Evolutionary conservation across 2,888 invertebrate genomes (phyloP).

Genomic region (Opisthograptis luteolata): DNA sequence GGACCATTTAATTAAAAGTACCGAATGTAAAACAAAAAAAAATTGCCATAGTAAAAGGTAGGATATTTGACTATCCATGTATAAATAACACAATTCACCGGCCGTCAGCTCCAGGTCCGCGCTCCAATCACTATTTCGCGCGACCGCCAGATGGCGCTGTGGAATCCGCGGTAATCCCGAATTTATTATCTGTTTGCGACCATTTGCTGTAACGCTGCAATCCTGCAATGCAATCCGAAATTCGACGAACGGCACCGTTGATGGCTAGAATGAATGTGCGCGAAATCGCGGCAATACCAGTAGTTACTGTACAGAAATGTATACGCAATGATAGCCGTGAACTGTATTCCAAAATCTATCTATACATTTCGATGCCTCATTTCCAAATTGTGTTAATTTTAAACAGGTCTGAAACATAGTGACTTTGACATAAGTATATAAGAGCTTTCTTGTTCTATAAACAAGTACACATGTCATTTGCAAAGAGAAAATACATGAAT

Average conservation of each 20-base stretch:
- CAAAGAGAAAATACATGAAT: no score
- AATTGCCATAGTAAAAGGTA: neutral
- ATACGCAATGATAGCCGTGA: no score
- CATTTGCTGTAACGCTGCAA: constrained; percentile 49
- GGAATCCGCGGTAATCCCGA: constrained; percentile 70
- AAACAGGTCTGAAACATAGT: no score
- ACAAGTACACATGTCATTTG: no score
- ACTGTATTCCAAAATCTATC: no score
- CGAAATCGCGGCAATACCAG: constrained; percentile 52
- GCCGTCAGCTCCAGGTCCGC: constrained; percentile 44
- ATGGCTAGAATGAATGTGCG: constrained; percentile 54
- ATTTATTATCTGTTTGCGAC: constrained; percentile 78
- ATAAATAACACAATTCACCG: constrained; percentile 50
- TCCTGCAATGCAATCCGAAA: constrained; percentile 51
- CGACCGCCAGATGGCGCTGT: constrained; percentile 64
- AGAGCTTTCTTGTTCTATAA: no score
- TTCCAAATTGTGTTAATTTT: no score
- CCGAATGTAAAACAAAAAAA: no score
- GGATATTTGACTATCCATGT: constrained; percentile 16
- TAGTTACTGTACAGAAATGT: neutral
- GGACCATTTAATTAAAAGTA: no score
- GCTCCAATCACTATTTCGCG: constrained; percentile 64
- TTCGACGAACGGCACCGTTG: constrained; percentile 50
- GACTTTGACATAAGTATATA: no score
- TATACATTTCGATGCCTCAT: no score